These are phyloP conservation scores for Pseudomugil gertrudae DNA, from an alignment of 2,797 vertebrate species.

Conservation along the genomic window DNA sequence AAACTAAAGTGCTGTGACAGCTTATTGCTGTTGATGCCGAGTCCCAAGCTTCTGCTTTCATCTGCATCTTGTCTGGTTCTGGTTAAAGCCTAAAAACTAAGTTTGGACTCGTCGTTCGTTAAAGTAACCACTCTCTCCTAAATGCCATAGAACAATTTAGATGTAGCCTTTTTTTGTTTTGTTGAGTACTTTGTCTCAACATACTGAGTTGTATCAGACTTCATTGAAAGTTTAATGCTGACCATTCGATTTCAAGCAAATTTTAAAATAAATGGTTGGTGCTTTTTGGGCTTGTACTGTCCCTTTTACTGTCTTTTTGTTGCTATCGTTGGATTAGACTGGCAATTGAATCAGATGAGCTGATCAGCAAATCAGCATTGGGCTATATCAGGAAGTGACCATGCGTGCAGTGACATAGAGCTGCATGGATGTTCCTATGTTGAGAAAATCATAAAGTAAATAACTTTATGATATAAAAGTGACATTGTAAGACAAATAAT, in stretches of 20 bases:
- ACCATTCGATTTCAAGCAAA: too few species aligned
- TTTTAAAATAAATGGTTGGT: too few species aligned
- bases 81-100: not conserved
- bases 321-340: not conserved
- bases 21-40: conserved; percentile 4
- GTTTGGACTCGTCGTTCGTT: not conserved
- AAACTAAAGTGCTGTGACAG: conserved; percentile 18
- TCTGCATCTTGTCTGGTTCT: not conserved
- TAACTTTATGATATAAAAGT: not conserved
- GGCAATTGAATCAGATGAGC: not conserved
- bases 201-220: too few species aligned
- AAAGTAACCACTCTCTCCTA: not conserved
- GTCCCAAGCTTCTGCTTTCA: not conserved
- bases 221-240: too few species aligned
- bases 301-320: not conserved
- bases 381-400: not conserved
- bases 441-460: not conserved
- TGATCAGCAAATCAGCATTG: not conserved
- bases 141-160: too few species aligned
- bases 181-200: too few species aligned
- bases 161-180: too few species aligned
- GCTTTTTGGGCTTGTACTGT: too few species aligned
- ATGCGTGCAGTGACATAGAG: not conserved
- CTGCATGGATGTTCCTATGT: not conserved
- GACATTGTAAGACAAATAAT: too few species aligned